Percentiles rank a stretch among this genome's conserved stretches.
phyloP scores from a whole-genome alignment of 1,140 invertebrate genomes.

The Eurosta solidaginis region DNA sequence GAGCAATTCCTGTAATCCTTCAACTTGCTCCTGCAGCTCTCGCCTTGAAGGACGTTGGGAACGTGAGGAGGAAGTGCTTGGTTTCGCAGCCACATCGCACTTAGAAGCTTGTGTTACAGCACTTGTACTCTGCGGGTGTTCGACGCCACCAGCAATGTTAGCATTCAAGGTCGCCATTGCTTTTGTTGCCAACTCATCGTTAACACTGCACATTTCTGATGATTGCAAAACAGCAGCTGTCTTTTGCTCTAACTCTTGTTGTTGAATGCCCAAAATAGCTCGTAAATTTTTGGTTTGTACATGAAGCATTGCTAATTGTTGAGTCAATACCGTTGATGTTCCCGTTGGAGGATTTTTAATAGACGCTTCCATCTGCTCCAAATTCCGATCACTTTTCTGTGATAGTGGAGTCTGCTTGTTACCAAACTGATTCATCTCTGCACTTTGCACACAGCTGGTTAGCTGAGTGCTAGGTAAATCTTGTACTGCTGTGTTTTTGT shows the following conservation, averaged over 20 bases:
- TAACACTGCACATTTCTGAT: background rate
- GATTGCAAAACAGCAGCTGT: background rate
- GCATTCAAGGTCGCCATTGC: background rate
- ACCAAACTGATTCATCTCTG: too few species aligned
- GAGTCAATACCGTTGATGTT: background rate
- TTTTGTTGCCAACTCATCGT: background rate
- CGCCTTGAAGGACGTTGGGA: slow-evolving; percentile 34
- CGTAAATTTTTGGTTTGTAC: slow-evolving; percentile 1
- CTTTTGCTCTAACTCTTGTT: background rate
- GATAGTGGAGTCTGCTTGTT: too few species aligned
- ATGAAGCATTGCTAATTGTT: background rate
- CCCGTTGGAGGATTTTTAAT: too few species aligned
- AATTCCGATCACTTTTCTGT: too few species aligned
- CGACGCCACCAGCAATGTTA: background rate
- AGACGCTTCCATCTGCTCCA: too few species aligned
- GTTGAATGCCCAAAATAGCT: background rate
- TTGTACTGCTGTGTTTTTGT: background rate
- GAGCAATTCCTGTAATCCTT: slow-evolving; percentile 43
- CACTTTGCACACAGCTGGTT: too few species aligned
- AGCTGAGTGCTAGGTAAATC: too few species aligned
- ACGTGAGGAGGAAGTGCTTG: background rate
- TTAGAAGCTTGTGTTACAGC: background rate
- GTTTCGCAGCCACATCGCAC: background rate
- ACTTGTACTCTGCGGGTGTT: background rate
- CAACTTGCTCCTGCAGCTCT: slow-evolving; percentile 38